Evolutionary conservation across 2,888 invertebrate genomes (phyloP), one percentile per base, ranked within the genome.

Genomic region (Agonopterix alstromeriana): DNA sequence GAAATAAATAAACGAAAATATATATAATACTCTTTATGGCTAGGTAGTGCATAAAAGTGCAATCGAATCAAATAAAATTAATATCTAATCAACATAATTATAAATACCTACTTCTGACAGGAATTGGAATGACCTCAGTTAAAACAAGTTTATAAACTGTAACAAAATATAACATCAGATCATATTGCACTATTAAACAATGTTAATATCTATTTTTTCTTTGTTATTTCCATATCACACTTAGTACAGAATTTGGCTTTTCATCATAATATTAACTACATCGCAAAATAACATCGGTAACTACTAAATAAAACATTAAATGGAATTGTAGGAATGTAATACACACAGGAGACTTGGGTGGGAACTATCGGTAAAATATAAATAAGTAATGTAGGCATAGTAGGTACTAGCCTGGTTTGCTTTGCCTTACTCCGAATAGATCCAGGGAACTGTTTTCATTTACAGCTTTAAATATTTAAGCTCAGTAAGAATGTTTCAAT

Each of bases 221-320:
- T 77, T 77, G 65, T 65, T 65, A 63, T 52, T 67, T 66, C 56
- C 54, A 65, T 77, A 82, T 83, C 83, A 85, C 85, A 82, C 72
- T 73, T 63, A 64, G 64, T 70, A 67, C 62, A 65, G 61, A 82
- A 78, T 86, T 85, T 86, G 85, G 85, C 83, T 79, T 78, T 62
- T 27, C 27, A 27, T 27, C 58, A 64, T 66, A 43, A 62, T 67
- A 65, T 61, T 70, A 56, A 61, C 64, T 52, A 67, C 64, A 55
- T 67, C 71, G 60, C 67, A 63, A 77, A 75, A 67, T 75, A 81
- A 77, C 27, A 60, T 60, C 67, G 83, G 80, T 81, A 83, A 83
- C 77, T 71, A 70, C 65, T 64, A 68, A 69, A 70, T 66, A 70
- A 66, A 67, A 65, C 52, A 59, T 64, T 67, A 50, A 58, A 65